Percentiles rank a stretch among this genome's conserved stretches.
These are phyloP conservation scores for Drosophila setosimentum DNA, from an alignment of 2,888 invertebrate species.

Conservation along the genomic window DNA sequence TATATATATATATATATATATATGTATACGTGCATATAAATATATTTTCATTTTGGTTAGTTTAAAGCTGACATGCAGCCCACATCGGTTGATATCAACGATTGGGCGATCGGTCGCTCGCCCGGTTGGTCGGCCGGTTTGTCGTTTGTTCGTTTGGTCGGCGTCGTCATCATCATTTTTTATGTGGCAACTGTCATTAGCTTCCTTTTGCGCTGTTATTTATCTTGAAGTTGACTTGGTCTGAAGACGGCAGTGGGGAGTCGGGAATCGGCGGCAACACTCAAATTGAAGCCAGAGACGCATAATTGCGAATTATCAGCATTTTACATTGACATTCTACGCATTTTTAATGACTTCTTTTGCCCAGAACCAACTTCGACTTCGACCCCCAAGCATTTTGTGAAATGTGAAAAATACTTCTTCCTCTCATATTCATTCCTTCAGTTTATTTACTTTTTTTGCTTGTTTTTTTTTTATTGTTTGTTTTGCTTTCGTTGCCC, in stretches of 20 bases:
- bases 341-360: conserved; percentile 73
- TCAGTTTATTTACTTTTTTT: not conserved
- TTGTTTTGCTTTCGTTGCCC: conserved; percentile 6
- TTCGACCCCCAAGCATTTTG: conserved; percentile 26
- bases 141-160: conserved; percentile 7
- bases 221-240: conserved; percentile 56
- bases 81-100: conserved; percentile 34
- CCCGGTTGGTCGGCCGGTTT: not conserved
- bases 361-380: conserved; percentile 31
- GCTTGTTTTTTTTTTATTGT: not conserved
- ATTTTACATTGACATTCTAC: conserved; percentile 73
- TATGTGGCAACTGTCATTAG: conserved; percentile 73
- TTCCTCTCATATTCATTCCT: conserved; percentile 18
- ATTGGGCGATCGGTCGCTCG: conserved; percentile 19
- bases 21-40: not conserved
- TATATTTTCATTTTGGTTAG: conserved; percentile 10
- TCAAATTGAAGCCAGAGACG: conserved; percentile 39
- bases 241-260: not conserved
- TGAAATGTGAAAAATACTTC: conserved; percentile 24
- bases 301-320: conserved; percentile 73
- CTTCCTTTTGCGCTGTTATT: conserved; percentile 72
- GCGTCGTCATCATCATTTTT: conserved; percentile 59
- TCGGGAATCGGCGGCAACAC: conserved; percentile 25
- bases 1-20: not conserved
- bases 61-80: conserved; percentile 29